These are phyloP conservation scores for Dendrocincla tyrannina DNA, from an alignment of 2,797 vertebrate species.

Conservation along the genomic window DNA sequence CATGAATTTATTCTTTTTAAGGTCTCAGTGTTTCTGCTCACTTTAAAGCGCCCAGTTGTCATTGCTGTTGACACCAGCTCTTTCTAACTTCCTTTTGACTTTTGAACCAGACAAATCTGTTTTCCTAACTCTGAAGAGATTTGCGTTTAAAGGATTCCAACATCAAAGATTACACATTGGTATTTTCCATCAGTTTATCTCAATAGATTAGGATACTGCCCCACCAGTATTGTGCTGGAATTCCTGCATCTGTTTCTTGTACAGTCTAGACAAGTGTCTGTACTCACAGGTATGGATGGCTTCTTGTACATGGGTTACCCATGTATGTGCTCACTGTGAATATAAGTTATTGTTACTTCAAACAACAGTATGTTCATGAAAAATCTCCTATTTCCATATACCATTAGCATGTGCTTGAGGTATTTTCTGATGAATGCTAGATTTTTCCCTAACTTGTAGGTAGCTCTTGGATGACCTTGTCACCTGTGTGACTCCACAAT, in stretches of 20 bases:
- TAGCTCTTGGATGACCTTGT: background rate
- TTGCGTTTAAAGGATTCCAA: background rate
- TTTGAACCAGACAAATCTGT: background rate
- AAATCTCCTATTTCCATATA: background rate
- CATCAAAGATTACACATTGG: background rate
- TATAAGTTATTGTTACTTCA: background rate
- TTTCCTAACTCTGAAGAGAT: background rate
- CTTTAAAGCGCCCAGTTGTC: background rate
- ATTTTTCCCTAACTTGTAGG: background rate
- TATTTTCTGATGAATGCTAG: background rate
- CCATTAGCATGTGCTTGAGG: background rate
- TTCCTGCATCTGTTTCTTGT: background rate
- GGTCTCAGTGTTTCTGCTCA: background rate
- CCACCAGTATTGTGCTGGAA: background rate
- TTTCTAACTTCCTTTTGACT: background rate
- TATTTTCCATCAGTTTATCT: background rate
- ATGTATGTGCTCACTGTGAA: background rate
- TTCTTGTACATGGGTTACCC: background rate
- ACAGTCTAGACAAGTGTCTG: background rate
- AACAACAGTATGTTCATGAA: background rate
- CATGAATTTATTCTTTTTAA: background rate
- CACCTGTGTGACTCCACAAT: background rate
- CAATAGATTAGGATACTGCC: background rate
- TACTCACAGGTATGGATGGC: background rate
- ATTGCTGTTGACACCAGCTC: background rate